phyloP scores from a whole-genome alignment of 1,140 invertebrate species.

The Pygmarrhopalites habei region DNA sequence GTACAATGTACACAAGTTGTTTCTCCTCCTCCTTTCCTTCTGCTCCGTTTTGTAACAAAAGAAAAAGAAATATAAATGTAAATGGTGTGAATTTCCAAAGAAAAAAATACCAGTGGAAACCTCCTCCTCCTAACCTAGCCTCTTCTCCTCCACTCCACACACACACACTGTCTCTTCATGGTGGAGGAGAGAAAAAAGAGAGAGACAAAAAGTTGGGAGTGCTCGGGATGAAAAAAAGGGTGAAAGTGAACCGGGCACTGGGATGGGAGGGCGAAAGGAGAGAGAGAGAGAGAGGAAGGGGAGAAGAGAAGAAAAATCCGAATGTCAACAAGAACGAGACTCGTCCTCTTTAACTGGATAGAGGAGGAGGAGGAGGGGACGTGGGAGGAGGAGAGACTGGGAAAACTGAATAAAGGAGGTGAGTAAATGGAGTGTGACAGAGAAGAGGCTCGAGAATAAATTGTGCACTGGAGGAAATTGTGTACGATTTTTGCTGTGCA shows the following conservation, averaged over 20 bases:
- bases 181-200: background rate
- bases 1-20: too few species aligned
- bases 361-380: background rate
- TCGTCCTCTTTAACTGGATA: background rate
- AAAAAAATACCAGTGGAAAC: too few species aligned
- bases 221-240: too few species aligned
- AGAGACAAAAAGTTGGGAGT: background rate
- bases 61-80: too few species aligned
- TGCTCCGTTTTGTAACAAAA: too few species aligned
- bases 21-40: too few species aligned
- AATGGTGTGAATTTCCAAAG: slow-evolving; percentile 1
- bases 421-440: slow-evolving; percentile 32
- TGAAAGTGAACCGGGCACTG: too few species aligned
- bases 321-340: slow-evolving; percentile 24
- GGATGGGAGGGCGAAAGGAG: too few species aligned
- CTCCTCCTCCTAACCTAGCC: too few species aligned
- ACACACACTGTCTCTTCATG: too few species aligned
- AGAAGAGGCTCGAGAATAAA: slow-evolving; percentile 27
- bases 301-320: slow-evolving; percentile 32
- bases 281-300: background rate
- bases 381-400: background rate
- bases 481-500: slow-evolving; percentile 31
- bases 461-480: slow-evolving; percentile 34
- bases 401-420: slow-evolving; percentile 28
- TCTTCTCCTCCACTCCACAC: background rate